A percentile compares a stretch with the other conserved stretches of the same genome.
Evolutionary conservation across 2,888 invertebrate species (phyloP).

Genomic region (Cerceris ruficornis): DNA sequence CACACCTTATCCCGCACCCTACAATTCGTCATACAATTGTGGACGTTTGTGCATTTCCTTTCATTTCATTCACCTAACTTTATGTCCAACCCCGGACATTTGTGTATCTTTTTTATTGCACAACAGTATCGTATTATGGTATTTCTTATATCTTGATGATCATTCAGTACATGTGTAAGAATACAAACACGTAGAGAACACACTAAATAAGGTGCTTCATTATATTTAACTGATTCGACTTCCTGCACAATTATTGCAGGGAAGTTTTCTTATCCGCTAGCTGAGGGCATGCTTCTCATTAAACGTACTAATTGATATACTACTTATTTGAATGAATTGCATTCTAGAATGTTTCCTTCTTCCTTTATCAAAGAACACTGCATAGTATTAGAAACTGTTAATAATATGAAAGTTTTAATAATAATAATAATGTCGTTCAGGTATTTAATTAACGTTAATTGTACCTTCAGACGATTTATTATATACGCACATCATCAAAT

Average conservation of each 20-base stretch:
- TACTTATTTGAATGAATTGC: not conserved
- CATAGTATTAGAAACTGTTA: not conserved
- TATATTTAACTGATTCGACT: slow-evolving; percentile 17
- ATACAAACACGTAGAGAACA: slow-evolving; percentile 7
- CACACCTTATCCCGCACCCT: slow-evolving; percentile 47
- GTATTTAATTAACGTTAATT: not conserved
- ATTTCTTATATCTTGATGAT: slow-evolving; percentile 31
- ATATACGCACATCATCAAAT: not conserved
- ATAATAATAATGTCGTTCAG: too few species aligned
- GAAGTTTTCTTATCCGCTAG: slow-evolving; percentile 16
- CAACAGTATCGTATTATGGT: slow-evolving; percentile 29
- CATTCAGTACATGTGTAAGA: slow-evolving; percentile 16
- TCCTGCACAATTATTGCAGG: slow-evolving; percentile 31
- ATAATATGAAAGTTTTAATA: not conserved
- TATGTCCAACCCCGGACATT: slow-evolving; percentile 37
- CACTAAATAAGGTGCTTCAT: slow-evolving; percentile 16
- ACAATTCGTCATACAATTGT: slow-evolving; percentile 51
- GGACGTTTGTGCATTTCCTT: slow-evolving; percentile 53
- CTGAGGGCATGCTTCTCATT: slow-evolving; percentile 9
- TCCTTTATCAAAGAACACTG: not conserved
- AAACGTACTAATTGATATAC: slow-evolving; percentile 10
- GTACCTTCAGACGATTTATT: not conserved
- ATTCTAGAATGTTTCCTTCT: slow-evolving; percentile 10
- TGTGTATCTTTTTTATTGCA: slow-evolving; percentile 47
- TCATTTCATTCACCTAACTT: slow-evolving; percentile 34